These are phyloP conservation scores for Haliclona indistincta DNA, from an alignment of 37 sponge, comb jelly and placozoan genomes.

Conservation along the genomic window DNA sequence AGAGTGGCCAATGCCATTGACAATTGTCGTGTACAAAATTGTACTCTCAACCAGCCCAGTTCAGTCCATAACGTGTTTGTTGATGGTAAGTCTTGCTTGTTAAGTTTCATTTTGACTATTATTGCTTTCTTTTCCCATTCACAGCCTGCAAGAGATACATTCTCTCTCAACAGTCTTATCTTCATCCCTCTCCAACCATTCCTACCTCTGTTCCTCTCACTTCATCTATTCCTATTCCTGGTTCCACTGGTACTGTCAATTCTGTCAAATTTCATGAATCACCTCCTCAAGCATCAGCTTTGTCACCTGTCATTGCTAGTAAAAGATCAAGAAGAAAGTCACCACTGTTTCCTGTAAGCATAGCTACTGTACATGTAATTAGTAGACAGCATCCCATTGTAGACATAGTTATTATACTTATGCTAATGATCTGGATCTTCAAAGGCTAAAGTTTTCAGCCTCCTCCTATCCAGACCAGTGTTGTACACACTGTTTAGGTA, in stretches of 20 bases:
- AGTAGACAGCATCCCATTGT: too few relatives aligned
- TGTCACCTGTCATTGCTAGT: too few relatives aligned
- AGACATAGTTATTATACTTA: too few relatives aligned
- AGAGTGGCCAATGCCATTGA: neutral
- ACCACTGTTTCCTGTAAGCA: too few relatives aligned
- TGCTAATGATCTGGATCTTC: too few relatives aligned
- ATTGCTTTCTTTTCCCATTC: neutral
- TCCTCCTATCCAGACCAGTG: too few relatives aligned
- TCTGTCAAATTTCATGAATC: neutral
- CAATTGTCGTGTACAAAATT: conserved; percentile 1
- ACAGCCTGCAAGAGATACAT: neutral
- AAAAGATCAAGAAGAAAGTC: too few relatives aligned
- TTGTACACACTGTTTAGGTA: too few relatives aligned
- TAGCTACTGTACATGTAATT: too few relatives aligned
- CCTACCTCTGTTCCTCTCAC: neutral
- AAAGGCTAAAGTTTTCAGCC: too few relatives aligned
- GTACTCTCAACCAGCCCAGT: neutral
- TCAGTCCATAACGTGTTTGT: neutral
- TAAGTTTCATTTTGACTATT: neutral
- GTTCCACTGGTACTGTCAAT: too few relatives aligned
- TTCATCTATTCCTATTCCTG: neutral
- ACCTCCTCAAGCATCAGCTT: too few relatives aligned
- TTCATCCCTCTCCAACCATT: neutral
- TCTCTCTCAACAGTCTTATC: neutral
- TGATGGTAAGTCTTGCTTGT: neutral